Conservation (phyloP, 2,888 invertebrate species). For the Patella caerulea region DNA sequence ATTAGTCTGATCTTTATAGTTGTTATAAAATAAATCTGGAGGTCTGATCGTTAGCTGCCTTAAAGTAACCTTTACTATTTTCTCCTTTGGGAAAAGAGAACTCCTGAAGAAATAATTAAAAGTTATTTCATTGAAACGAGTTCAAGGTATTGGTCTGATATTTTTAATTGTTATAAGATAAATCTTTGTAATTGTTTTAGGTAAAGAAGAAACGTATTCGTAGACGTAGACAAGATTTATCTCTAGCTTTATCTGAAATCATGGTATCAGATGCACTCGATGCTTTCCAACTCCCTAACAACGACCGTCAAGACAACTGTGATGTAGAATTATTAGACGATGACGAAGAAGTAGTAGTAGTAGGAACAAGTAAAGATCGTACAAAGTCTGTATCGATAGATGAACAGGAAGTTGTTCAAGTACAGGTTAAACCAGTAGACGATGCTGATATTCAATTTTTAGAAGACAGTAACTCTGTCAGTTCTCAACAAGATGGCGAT, state of each 20-base stretch:
- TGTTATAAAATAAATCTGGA: no score
- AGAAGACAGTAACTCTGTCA: no score
- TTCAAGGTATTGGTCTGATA: no score
- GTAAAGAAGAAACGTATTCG: neutral
- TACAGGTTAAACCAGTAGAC: neutral
- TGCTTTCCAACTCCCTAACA: neutral
- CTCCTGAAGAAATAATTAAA: no score
- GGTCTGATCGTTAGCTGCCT: no score
- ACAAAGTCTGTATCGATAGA: neutral
- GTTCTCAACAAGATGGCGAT: no score
- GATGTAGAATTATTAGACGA: neutral
- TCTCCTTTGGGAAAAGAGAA: no score
- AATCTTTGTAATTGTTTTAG: neutral
- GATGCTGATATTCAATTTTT: neutral
- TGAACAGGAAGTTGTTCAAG: neutral
- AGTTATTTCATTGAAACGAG: no score
- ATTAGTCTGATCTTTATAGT: no score
- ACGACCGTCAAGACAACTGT: neutral
- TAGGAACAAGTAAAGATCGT: no score
- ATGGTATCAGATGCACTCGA: neutral
- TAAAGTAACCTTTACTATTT: no score
- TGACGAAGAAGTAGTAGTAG: neutral
- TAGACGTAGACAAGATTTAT: neutral
- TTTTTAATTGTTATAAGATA: no score
- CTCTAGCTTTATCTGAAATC: neutral